These are phyloP conservation scores for Spinibarbus caldwelli DNA, from an alignment of 2,797 vertebrate species.

Conservation along the genomic window DNA sequence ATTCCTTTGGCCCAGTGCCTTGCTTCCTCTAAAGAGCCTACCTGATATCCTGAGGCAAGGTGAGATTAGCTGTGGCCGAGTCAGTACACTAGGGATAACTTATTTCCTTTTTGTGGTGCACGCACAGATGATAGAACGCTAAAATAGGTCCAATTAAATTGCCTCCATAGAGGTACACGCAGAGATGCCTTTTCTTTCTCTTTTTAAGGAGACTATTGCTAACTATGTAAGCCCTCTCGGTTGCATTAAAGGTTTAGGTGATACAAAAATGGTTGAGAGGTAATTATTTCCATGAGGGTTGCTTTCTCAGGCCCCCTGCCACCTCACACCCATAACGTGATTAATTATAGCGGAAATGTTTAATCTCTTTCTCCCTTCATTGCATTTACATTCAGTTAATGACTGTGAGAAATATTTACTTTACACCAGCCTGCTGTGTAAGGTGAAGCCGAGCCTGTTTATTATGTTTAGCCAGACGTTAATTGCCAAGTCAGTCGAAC, in stretches of 20 bases:
- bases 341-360: slow-evolving; percentile 73
- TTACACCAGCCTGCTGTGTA: slow-evolving; percentile 52
- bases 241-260: slow-evolving; percentile 58
- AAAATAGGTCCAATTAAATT: slow-evolving; percentile 66
- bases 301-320: slow-evolving; percentile 68
- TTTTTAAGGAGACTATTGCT: slow-evolving; percentile 23
- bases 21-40: slow-evolving; percentile 8
- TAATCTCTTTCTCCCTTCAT: slow-evolving; percentile 63
- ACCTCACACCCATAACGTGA: slow-evolving; percentile 60
- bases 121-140: slow-evolving; percentile 64
- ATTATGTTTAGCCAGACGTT: slow-evolving; percentile 55
- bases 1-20: slow-evolving; percentile 28
- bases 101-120: slow-evolving; percentile 44
- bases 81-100: slow-evolving; percentile 57
- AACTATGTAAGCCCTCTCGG: slow-evolving; percentile 18
- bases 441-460: slow-evolving; percentile 48
- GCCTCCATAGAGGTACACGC: slow-evolving; percentile 59
- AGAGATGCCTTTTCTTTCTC: slow-evolving; percentile 52
- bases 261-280: slow-evolving; percentile 63
- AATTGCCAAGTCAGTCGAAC: slow-evolving; percentile 48
- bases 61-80: slow-evolving; percentile 31
- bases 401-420: slow-evolving; percentile 68
- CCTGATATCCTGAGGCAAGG: slow-evolving; percentile 33
- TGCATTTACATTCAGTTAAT: slow-evolving; percentile 69
- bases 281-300: slow-evolving; percentile 73